These are phyloP conservation scores for Mastigias papua DNA, from an alignment of 30 jellyfish, hydroid and myxozoan species.

Conservation along the genomic window DNA sequence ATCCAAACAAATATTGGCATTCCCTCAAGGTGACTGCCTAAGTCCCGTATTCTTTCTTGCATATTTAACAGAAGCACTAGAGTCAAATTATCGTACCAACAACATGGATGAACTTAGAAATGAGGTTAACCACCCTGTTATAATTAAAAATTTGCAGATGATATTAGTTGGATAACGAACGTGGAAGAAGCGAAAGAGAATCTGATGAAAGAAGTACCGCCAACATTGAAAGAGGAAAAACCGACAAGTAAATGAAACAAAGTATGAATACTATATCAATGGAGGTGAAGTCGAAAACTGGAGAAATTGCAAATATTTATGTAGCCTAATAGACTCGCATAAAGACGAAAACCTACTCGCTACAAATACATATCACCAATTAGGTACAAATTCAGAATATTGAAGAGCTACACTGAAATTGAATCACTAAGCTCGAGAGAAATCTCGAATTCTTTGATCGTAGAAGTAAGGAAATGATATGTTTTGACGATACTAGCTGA, in stretches of 20 bases:
- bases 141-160: too few relatives aligned
- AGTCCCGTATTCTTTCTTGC: too few relatives aligned
- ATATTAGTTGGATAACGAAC: background rate
- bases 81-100: too few relatives aligned
- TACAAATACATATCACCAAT: background rate
- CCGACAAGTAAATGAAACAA: slow-evolving; percentile 45
- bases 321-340: slow-evolving; percentile 40
- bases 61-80: too few relatives aligned
- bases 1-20: too few relatives aligned
- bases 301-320: slow-evolving; percentile 32
- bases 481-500: too few relatives aligned
- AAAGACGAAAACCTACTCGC: slow-evolving; percentile 2
- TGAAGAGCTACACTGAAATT: too few relatives aligned
- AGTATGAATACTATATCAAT: slow-evolving; percentile 26
- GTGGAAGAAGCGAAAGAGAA: background rate
- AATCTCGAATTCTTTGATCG: too few relatives aligned
- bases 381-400: too few relatives aligned
- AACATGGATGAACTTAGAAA: background rate
- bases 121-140: background rate
- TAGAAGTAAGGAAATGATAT: too few relatives aligned
- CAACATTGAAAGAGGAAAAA: slow-evolving; percentile 47
- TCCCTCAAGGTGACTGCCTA: too few relatives aligned
- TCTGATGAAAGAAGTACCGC: slow-evolving; percentile 23
- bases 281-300: slow-evolving; percentile 44
- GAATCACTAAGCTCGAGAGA: too few relatives aligned